phyloP scores from a whole-genome alignment of 1,140 invertebrate species.

The Drosophila navojoa region DNA sequence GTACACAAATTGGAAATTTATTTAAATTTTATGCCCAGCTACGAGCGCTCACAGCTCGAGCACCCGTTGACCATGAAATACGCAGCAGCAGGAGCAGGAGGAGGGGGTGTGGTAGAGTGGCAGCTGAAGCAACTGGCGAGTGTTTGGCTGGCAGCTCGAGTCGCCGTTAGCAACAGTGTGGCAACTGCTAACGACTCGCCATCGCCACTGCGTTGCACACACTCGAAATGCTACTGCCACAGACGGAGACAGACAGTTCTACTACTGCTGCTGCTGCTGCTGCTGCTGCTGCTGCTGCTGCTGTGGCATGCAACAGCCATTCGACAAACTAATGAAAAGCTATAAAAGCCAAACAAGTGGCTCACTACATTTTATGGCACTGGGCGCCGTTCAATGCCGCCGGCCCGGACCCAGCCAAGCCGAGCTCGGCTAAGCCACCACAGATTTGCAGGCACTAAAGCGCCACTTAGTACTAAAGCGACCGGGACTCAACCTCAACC shows the following conservation, averaged over 20 bases:
- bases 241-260: background rate
- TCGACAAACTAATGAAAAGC: constrained; percentile 71
- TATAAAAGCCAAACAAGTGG: constrained; percentile 79
- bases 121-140: constrained; percentile 21
- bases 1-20: constrained; percentile 78
- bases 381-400: constrained; percentile 32
- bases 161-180: constrained; percentile 52
- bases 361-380: constrained; percentile 73
- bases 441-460: constrained; percentile 79
- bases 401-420: background rate
- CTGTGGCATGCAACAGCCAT: constrained; percentile 48
- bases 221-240: constrained; percentile 24
- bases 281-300: background rate
- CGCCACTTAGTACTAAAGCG: constrained; percentile 75
- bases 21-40: constrained; percentile 72
- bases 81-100: background rate
- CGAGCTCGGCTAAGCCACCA: constrained; percentile 32
- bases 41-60: constrained; percentile 23
- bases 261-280: too few species aligned
- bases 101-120: background rate
- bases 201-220: constrained; percentile 17
- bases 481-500: constrained; percentile 27
- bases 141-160: constrained; percentile 18
- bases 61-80: constrained; percentile 51
- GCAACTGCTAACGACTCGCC: constrained; percentile 26